Evolutionary conservation across 1,140 invertebrate species (phyloP), one percentile per base, ranked within the genome.

Genomic region (Plodia interpunctella): DNA sequence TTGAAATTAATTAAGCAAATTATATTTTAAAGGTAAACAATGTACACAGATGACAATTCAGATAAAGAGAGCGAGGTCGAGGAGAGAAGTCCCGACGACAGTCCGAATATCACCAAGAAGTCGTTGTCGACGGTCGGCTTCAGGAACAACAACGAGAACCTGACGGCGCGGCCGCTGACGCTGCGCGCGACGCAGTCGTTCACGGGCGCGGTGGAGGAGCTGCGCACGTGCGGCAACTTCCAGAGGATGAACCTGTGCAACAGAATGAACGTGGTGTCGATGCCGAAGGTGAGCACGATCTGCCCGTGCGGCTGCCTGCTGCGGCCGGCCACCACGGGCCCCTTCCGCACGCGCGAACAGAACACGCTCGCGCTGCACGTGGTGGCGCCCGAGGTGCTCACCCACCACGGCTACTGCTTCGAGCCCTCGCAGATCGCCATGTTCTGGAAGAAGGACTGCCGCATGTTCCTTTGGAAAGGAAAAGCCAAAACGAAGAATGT

Each of bases 361-460:
- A 78, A 74, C 25, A 86, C 84, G 4, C 58, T 88, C 19, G 82
- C 83, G 10, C 72, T 90, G 1, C 75, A 87, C 52, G 80, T 89
- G 1, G 83, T 89, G 5, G 70, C 86, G 0, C 81, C 85, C 4
- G 82, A 87, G 52, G 80, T 87, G 1, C 67, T 90, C 0, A 78
- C 70, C 25, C 71, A 89, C 56, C 88, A 90, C 53, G 88, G 88
- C 28, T 82, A 86, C 60, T 73, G 73, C 50, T 83, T 83, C 55
- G 75, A 86, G 20, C 68, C 86, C 1, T 74, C 55, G 55, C 77
- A 89, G 66, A 90, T 90, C 59, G 83, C 87, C 10, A 79, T 83
- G 72, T 83, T 88, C 60, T 94, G 92, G 92, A 94, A 94, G 70
- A 94, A 94, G 74, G 93, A 94, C 62, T 93, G 92, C 49, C 83